phyloP scores from a whole-genome alignment of 1,140 invertebrate species.

The Ostrea edulis region DNA sequence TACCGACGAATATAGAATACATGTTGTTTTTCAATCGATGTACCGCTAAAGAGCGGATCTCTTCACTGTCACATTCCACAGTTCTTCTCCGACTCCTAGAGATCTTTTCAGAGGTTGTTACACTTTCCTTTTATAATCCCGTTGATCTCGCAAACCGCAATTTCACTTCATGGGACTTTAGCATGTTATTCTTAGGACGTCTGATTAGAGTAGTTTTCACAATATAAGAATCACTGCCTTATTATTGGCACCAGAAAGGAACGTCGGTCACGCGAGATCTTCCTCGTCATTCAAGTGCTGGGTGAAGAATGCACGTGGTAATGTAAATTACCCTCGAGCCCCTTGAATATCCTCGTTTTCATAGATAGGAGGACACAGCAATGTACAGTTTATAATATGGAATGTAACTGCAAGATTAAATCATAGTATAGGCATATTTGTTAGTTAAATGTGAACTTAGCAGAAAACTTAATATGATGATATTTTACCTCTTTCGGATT shows the following conservation, averaged over 20 bases:
- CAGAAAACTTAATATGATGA: no score
- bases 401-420: no score
- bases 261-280: neutral
- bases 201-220: constrained; percentile 15
- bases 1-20: no score
- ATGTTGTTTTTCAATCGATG: neutral
- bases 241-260: constrained; percentile 15
- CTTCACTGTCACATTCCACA: neutral
- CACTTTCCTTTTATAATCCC: neutral
- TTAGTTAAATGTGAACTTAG: no score
- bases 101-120: neutral
- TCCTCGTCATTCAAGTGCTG: neutral
- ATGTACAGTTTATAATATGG: no score
- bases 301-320: neutral
- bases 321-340: no score
- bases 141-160: neutral
- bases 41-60: neutral
- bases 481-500: no score
- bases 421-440: no score
- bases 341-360: no score
- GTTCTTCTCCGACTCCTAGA: neutral
- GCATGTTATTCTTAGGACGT: neutral
- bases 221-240: neutral
- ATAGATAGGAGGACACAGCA: no score
- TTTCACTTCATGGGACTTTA: neutral